Percentiles rank a stretch among this genome's conserved stretches.
These are phyloP conservation scores for Deilephila porcellus DNA, from an alignment of 2,888 invertebrate species.

Conservation along the genomic window DNA sequence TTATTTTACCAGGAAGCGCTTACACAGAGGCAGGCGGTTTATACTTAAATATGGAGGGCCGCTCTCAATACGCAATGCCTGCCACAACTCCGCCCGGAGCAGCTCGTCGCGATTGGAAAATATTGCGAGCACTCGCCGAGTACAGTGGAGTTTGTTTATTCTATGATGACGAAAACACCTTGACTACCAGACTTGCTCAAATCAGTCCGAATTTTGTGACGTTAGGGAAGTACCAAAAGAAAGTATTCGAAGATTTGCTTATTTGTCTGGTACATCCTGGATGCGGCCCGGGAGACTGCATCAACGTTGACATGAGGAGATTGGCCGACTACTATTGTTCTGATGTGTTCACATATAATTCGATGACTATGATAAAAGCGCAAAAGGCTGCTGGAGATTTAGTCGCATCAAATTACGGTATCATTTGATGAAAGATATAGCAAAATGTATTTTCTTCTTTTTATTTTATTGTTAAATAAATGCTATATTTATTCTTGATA, in stretches of 20 bases:
- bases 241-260: slow-evolving; percentile 55
- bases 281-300: slow-evolving; percentile 7
- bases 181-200: slow-evolving; percentile 62
- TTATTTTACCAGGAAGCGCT: slow-evolving; percentile 96
- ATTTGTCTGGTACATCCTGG: slow-evolving; percentile 39
- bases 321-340: slow-evolving; percentile 72
- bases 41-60: slow-evolving; percentile 98
- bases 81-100: slow-evolving; percentile 96
- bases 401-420: slow-evolving; percentile 51
- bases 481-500: not conserved
- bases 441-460: slow-evolving; percentile 30
- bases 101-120: slow-evolving; percentile 99
- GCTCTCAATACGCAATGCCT: slow-evolving; percentile 93
- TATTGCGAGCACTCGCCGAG: slow-evolving; percentile 86
- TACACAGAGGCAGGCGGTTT: slow-evolving; percentile 98
- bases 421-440: slow-evolving; percentile 38
- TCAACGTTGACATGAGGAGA: slow-evolving; percentile 61
- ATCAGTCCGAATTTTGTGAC: slow-evolving; percentile 69
- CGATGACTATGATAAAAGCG: slow-evolving; percentile 70
- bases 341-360: slow-evolving; percentile 71
- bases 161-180: slow-evolving; percentile 59
- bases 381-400: slow-evolving; percentile 59
- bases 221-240: slow-evolving; percentile 60
- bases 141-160: slow-evolving; percentile 58
- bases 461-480: slow-evolving; percentile 16